Percentiles rank a stretch among this genome's conserved stretches.
Conservation (phyloP, 2,113 vertebrate genomes). For the Nothocercus nigrocapillus region DNA sequence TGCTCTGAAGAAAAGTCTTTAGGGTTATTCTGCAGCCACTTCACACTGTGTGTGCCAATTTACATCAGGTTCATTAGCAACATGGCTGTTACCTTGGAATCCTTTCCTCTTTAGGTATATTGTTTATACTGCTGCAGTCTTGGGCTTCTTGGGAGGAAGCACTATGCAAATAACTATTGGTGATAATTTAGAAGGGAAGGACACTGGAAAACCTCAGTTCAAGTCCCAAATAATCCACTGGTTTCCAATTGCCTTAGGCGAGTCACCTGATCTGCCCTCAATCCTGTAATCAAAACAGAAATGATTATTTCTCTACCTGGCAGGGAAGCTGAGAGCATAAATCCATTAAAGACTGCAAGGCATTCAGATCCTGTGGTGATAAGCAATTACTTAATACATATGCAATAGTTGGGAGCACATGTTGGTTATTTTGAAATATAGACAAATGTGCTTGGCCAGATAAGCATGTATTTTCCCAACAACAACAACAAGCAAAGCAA, state of each 20-base stretch:
- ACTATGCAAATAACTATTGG: not conserved
- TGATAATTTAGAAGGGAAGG: not conserved
- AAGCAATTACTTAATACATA: constrained; percentile 23
- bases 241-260: not conserved
- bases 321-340: not conserved
- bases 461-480: not conserved
- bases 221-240: not conserved
- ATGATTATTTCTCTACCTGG: not conserved
- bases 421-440: not conserved
- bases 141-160: not conserved
- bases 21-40: not conserved
- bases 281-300: not conserved
- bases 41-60: fast-evolving
- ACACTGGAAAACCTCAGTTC: not conserved
- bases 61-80: not conserved
- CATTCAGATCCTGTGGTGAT: constrained; percentile 17
- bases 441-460: not conserved
- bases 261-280: not conserved
- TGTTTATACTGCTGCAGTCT: not conserved
- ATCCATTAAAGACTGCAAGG: not conserved
- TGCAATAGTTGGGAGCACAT: not conserved
- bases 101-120: not conserved
- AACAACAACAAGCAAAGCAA: not conserved
- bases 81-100: not conserved
- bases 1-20: not conserved